Conservation (phyloP, 2,888 invertebrate genomes). For the Clostera curtula region DNA sequence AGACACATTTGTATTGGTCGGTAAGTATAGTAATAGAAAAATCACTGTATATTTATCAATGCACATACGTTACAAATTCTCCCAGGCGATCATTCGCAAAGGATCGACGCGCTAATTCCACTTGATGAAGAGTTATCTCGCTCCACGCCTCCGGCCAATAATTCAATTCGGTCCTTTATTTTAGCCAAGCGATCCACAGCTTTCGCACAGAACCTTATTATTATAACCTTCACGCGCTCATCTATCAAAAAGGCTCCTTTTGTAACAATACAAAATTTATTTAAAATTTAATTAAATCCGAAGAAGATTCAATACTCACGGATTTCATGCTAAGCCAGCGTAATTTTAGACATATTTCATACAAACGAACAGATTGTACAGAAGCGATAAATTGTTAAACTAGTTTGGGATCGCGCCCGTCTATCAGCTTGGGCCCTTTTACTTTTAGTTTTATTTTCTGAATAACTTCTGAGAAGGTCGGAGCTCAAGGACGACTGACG, state of each 20-base stretch:
- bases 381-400: slow-evolving; percentile 47
- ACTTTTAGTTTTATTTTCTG: slow-evolving; percentile 52
- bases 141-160: slow-evolving; percentile 23
- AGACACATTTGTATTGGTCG: too few relatives aligned
- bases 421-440: slow-evolving; percentile 33
- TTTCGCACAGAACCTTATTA: slow-evolving; percentile 32
- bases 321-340: slow-evolving; percentile 24
- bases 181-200: slow-evolving; percentile 21
- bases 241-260: slow-evolving; percentile 33
- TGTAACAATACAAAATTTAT: slow-evolving; percentile 27
- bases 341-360: slow-evolving; percentile 39
- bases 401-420: slow-evolving; percentile 38
- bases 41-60: slow-evolving; percentile 13
- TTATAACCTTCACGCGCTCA: slow-evolving; percentile 26
- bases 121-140: slow-evolving; percentile 27
- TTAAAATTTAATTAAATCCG: slow-evolving; percentile 33
- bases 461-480: slow-evolving; percentile 58
- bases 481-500: slow-evolving; percentile 47
- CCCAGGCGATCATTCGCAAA: background rate
- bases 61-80: slow-evolving; percentile 2
- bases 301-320: slow-evolving; percentile 14
- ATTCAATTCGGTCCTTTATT: slow-evolving; percentile 29
- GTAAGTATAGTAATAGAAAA: slow-evolving; percentile 30
- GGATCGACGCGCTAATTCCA: slow-evolving; percentile 14
- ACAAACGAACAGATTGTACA: slow-evolving; percentile 27